Base-by-base conservation (phyloP, 2,797 vertebrate species). In the Microtus agrestis region DNA sequence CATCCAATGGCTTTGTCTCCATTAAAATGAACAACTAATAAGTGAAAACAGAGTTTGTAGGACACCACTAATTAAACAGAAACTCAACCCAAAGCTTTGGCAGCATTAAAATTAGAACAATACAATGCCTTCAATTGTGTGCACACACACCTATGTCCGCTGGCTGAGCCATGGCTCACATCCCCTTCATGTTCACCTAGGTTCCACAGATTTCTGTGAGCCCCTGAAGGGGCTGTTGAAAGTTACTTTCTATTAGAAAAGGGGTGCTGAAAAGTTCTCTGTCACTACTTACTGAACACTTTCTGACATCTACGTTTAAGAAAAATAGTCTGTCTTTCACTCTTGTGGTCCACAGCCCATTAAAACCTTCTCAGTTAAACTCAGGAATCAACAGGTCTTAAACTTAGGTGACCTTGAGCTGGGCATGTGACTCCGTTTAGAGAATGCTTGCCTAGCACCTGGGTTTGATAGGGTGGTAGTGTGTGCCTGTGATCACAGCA, bases 161-260 rank as follows among this genome's bases (percentile, higher is more conserved):
- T 73, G 81, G 73, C 87, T 78, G 82, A 65, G 54, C 31, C 29
- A 78, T 8, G 69, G 76, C 76, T 91, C 40, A 80, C 51, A 79
- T 0, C 0, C 51, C 91, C 37, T 0, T 91, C 46, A 2, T 0
- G 78, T 71, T 85, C 12, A 5, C 13, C 91, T 89, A 73, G n/a
- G 31, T 82, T 31, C 76, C 78, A 91, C 11, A 46, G 0, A 5
- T 84, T 96, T 93, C n/a, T 34, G 82, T 65, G 43, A 54, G 40
- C 56, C 15, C 34, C 89, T 91, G 56, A 4, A 73, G 25, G 77
- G n/a, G 27, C 7, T 34, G 7, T 90, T 95, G 78, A 69, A 96
- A 96, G 81, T 85, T 19, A 67, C 61, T 86, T 90, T 87, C 80
- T 86, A 71, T n/a, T 63, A 81, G 63, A 80, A 67, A 67, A 85